Evolutionary conservation across 2,797 vertebrate species (phyloP).

Genomic region (Iguana delicatissima): DNA sequence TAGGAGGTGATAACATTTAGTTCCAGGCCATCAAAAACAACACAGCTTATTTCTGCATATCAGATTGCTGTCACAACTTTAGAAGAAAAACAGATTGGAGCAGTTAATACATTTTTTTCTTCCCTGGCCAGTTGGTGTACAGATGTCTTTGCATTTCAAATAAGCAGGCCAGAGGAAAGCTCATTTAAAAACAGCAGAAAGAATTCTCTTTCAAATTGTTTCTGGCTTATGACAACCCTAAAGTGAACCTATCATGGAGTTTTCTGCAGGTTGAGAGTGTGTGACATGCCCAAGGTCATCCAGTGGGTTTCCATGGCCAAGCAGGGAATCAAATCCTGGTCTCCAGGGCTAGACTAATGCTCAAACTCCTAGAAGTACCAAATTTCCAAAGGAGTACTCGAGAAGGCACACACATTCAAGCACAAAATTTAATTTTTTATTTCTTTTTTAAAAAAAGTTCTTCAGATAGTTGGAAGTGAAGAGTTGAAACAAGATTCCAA

Average conservation of each 20-base stretch:
- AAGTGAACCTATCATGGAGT: too few species aligned
- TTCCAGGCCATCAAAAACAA: background rate
- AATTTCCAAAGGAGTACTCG: background rate
- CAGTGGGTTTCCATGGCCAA: too few species aligned
- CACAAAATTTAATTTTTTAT: background rate
- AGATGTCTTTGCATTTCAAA: background rate
- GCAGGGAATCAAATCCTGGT: too few species aligned
- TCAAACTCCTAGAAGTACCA: background rate
- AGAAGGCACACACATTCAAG: too few species aligned
- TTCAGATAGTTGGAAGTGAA: background rate
- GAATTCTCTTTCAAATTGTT: background rate
- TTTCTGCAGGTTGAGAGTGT: too few species aligned
- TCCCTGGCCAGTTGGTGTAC: background rate
- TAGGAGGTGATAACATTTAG: background rate
- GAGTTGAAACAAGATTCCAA: background rate
- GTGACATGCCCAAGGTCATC: too few species aligned
- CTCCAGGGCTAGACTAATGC: too few species aligned
- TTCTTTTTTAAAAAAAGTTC: background rate
- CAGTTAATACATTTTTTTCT: background rate
- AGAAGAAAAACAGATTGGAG: background rate
- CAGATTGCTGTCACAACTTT: background rate
- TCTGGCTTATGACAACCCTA: too few species aligned
- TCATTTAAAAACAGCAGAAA: background rate
- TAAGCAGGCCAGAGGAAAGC: background rate
- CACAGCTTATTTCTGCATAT: background rate